Conservation (phyloP, 2,797 vertebrate species). For the Myripristis murdjan region DNA sequence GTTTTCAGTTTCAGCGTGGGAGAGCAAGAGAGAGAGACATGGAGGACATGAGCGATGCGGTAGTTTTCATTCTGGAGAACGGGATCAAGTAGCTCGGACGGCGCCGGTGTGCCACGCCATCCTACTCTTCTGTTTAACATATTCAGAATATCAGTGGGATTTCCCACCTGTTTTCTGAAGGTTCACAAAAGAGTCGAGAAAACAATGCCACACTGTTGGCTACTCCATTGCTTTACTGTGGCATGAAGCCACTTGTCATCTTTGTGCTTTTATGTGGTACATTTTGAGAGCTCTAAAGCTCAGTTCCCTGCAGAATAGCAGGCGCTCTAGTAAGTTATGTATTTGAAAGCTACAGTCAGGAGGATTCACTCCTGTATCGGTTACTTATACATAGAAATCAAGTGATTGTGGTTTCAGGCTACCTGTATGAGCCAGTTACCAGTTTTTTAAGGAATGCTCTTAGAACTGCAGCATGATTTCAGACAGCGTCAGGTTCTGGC, state of each 20-base stretch:
- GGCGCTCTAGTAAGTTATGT: too few relatives aligned
- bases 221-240: background rate
- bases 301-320: too few relatives aligned
- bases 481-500: background rate
- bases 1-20: conserved; percentile 63
- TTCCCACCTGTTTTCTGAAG: conserved; percentile 21
- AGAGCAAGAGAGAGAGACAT: conserved; percentile 38
- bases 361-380: too few relatives aligned
- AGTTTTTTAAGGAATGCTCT: too few relatives aligned
- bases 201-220: background rate
- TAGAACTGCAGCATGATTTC: too few relatives aligned
- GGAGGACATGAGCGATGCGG: conserved; percentile 33
- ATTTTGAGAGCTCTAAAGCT: background rate
- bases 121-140: conserved; percentile 36
- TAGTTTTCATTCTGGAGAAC: conserved; percentile 34
- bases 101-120: conserved; percentile 34
- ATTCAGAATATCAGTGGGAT: conserved; percentile 51
- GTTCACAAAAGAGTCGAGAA: conserved; percentile 2
- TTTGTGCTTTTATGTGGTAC: too few relatives aligned
- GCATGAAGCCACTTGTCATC: background rate
- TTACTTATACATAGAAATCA: too few relatives aligned
- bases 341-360: too few relatives aligned
- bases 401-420: too few relatives aligned
- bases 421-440: too few relatives aligned
- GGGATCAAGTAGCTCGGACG: conserved; percentile 45